These are phyloP conservation scores for Aphidius ervi DNA, from an alignment of 1,140 invertebrate species.

Conservation along the genomic window DNA sequence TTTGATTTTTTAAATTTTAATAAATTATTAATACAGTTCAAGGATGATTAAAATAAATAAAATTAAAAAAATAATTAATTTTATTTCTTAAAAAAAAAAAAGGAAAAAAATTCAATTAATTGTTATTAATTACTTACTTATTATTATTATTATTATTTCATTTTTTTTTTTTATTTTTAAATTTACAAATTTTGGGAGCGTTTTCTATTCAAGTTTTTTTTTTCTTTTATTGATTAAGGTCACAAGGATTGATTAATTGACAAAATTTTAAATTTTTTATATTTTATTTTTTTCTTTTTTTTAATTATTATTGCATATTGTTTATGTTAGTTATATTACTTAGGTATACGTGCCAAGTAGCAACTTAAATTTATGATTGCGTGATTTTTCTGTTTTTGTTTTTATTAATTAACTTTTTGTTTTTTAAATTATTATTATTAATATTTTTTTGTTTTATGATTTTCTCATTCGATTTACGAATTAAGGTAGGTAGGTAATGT, in stretches of 20 bases:
- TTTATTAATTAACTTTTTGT: conserved; percentile 13
- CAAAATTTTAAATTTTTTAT: conserved; percentile 20
- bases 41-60: no score
- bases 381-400: conserved; percentile 44
- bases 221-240: not conserved
- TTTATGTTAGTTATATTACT: conserved; percentile 56
- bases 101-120: no score
- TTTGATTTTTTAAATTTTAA: no score
- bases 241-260: conserved; percentile 13
- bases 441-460: not conserved
- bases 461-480: conserved; percentile 22
- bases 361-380: conserved; percentile 56
- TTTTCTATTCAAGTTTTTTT: not conserved
- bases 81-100: no score
- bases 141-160: no score
- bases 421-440: conserved; percentile 5
- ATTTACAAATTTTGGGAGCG: not conserved
- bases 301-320: conserved; percentile 56
- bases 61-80: no score
- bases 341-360: conserved; percentile 55
- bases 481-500: conserved; percentile 39
- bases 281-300: conserved; percentile 32
- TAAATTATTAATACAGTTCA: no score
- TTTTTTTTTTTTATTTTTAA: no score
- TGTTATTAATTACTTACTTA: no score